A percentile compares a stretch with the other conserved stretches of the same genome.
These are phyloP conservation scores for Cancer borealis DNA, from an alignment of 2,888 invertebrate species.

Conservation along the genomic window DNA sequence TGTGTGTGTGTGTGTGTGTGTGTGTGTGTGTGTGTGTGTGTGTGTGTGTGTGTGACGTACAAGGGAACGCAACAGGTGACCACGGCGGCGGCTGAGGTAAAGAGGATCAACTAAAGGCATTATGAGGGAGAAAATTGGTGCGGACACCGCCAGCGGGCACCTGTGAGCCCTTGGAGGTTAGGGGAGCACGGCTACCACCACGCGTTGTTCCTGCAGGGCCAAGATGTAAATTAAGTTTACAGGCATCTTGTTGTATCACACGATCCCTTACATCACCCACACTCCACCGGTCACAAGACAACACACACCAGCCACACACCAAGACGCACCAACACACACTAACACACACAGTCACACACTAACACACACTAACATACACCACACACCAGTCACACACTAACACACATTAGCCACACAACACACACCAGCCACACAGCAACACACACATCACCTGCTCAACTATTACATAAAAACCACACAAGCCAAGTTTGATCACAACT, in stretches of 20 bases:
- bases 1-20: slow-evolving; percentile 20
- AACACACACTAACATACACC: too few species aligned
- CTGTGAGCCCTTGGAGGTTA: not conserved
- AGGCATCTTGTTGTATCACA: not conserved
- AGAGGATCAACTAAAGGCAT: slow-evolving; percentile 12
- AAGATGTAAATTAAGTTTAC: not conserved
- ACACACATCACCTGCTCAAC: too few species aligned
- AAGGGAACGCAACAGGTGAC: not conserved
- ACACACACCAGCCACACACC: not conserved
- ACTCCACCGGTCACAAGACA: not conserved
- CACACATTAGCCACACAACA: not conserved
- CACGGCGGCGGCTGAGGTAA: not conserved
- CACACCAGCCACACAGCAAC: too few species aligned
- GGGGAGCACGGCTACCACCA: not conserved
- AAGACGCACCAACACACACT: not conserved
- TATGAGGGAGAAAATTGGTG: not conserved
- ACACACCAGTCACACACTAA: too few species aligned
- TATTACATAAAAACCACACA: too few species aligned
- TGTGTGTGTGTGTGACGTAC: not conserved
- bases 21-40: slow-evolving; percentile 20
- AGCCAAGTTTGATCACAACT: too few species aligned
- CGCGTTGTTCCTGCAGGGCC: not conserved
- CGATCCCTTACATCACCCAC: not conserved
- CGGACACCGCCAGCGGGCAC: not conserved
- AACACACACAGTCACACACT: not conserved